Conservation (phyloP, 2,113 vertebrate species). For the Rhipidura dahli region DNA sequence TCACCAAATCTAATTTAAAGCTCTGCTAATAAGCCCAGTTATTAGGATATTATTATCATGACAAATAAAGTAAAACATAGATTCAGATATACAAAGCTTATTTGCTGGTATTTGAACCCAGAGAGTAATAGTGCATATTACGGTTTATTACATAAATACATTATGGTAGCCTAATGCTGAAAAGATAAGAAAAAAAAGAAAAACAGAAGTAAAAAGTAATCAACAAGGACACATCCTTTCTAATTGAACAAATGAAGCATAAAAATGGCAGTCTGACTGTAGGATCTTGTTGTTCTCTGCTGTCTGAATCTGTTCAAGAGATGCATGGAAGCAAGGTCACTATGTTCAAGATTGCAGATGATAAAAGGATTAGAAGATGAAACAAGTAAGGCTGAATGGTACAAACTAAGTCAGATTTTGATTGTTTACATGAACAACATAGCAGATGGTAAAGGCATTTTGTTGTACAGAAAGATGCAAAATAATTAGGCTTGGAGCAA, state of each 20-base stretch:
- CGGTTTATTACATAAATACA: neutral
- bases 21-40: neutral
- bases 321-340: neutral
- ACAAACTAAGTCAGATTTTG: neutral
- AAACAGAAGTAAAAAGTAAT: neutral
- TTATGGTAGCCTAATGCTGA: neutral
- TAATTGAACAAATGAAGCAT: neutral
- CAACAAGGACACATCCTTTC: neutral
- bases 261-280: neutral
- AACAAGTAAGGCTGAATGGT: neutral
- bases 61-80: neutral
- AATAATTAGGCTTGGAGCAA: conserved; percentile 41
- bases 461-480: conserved; percentile 7
- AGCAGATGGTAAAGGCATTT: conserved; percentile 16
- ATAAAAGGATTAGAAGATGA: neutral
- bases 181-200: neutral
- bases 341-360: neutral
- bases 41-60: neutral
- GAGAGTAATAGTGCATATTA: neutral
- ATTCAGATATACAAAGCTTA: neutral
- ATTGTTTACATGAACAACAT: neutral
- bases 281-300: neutral
- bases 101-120: neutral
- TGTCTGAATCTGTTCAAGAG: neutral
- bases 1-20: neutral